A percentile compares a stretch with the other conserved stretches of the same genome.
These are phyloP conservation scores for Ectemnius lituratus DNA, from an alignment of 2,888 invertebrate genomes.

Conservation along the genomic window DNA sequence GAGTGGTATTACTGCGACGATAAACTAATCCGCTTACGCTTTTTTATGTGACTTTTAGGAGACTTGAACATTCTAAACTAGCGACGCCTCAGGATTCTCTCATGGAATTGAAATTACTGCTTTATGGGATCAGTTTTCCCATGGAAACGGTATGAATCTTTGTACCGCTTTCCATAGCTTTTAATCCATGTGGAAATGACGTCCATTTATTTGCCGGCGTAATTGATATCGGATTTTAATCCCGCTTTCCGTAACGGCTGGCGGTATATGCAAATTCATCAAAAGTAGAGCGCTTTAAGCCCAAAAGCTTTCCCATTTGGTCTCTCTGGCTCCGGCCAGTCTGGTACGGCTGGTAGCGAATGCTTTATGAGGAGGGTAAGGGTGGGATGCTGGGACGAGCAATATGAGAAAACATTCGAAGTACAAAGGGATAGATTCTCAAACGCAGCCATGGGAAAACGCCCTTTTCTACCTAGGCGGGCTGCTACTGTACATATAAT, in stretches of 20 bases:
- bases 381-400: too few species aligned
- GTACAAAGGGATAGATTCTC: conserved; percentile 28
- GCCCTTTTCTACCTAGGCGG: conserved; percentile 42
- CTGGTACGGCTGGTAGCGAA: too few species aligned
- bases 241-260: background rate
- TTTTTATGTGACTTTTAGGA: conserved; percentile 6
- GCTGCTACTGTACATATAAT: conserved; percentile 30
- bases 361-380: too few species aligned
- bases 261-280: background rate
- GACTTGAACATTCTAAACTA: background rate
- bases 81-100: background rate
- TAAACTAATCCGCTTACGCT: conserved; percentile 5
- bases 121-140: background rate
- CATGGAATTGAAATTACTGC: background rate
- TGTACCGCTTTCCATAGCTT: background rate
- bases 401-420: conserved; percentile 1
- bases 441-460: conserved; percentile 43
- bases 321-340: too few species aligned
- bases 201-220: background rate
- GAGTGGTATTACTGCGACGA: background rate
- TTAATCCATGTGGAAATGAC: too few species aligned
- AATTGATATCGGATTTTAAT: background rate
- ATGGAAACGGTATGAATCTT: background rate
- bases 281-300: too few species aligned
- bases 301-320: too few species aligned